Percentiles rank a stretch among this genome's conserved stretches.
Conservation (phyloP, 1,140 invertebrate genomes). For the Heliconius hewitsoni region DNA sequence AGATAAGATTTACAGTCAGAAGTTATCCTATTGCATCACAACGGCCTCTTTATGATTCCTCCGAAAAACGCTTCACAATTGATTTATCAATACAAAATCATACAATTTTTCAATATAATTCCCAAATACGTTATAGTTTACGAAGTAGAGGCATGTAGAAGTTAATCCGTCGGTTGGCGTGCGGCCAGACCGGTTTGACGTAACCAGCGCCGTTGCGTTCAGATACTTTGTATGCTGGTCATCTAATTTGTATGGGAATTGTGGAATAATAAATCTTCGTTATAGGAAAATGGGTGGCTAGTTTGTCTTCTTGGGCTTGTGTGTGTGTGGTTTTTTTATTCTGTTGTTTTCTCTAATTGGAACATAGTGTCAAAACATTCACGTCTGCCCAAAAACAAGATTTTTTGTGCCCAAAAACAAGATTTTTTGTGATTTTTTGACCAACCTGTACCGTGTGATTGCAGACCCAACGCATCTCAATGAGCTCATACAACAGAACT, state of each 20-base stretch:
- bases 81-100: neutral
- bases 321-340: neutral
- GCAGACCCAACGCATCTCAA: no score
- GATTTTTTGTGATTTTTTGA: no score
- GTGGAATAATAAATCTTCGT: neutral
- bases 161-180: conserved; percentile 1
- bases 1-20: no score
- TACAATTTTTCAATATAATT: neutral
- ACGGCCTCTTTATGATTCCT: no score
- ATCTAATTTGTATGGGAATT: conserved; percentile 3
- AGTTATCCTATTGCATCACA: no score
- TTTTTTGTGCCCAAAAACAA: no score
- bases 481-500: no score
- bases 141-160: conserved; percentile 1
- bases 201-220: conserved; percentile 1
- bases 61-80: neutral
- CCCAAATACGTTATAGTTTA: neutral
- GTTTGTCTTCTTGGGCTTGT: neutral
- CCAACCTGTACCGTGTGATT: no score
- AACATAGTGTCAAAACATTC: no score
- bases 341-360: neutral
- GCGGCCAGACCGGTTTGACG: neutral
- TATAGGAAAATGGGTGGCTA: neutral
- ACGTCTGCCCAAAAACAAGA: no score
- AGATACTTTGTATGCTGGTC: conserved; percentile 12